Percentiles rank a stretch among this genome's conserved stretches.
Conservation (phyloP, 30 jellyfish, hydroid and myxozoan genomes). For the Cassiopea andromeda region DNA sequence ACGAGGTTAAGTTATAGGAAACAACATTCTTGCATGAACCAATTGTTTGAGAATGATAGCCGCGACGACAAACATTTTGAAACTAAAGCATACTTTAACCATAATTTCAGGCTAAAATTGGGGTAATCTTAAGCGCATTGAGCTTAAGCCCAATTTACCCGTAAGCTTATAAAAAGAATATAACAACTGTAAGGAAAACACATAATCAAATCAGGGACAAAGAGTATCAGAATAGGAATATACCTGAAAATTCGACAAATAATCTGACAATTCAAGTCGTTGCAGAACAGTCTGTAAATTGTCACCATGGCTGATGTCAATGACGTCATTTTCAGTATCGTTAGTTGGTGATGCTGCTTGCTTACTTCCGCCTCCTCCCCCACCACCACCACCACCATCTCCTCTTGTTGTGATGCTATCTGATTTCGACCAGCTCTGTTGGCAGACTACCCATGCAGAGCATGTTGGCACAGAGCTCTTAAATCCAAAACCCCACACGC, state of each 20-base stretch:
- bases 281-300: constrained; percentile 84
- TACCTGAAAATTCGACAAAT: constrained; percentile 87
- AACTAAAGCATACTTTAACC: too few species aligned
- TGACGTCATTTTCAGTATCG: constrained; percentile 69
- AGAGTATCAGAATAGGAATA: background rate
- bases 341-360: constrained; percentile 59
- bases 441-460: constrained; percentile 68
- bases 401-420: constrained; percentile 27
- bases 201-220: background rate
- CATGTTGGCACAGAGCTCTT: constrained; percentile 53
- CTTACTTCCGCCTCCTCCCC: constrained; percentile 24
- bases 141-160: too few species aligned
- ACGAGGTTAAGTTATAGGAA: too few species aligned
- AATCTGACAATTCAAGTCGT: constrained; percentile 80
- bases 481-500: constrained; percentile 94
- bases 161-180: background rate
- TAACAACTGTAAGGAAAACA: constrained; percentile 2
- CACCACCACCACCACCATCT: constrained; percentile 1
- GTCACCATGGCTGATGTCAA: constrained; percentile 73
- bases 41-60: too few species aligned
- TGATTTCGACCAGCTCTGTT: constrained; percentile 64
- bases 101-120: too few species aligned
- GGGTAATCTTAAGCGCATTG: too few species aligned
- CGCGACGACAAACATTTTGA: too few species aligned
- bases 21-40: too few species aligned